Evolutionary conservation across 2,113 vertebrate genomes (phyloP), one percentile per base, ranked within the genome.

Genomic region (Cavia porcellus): DNA sequence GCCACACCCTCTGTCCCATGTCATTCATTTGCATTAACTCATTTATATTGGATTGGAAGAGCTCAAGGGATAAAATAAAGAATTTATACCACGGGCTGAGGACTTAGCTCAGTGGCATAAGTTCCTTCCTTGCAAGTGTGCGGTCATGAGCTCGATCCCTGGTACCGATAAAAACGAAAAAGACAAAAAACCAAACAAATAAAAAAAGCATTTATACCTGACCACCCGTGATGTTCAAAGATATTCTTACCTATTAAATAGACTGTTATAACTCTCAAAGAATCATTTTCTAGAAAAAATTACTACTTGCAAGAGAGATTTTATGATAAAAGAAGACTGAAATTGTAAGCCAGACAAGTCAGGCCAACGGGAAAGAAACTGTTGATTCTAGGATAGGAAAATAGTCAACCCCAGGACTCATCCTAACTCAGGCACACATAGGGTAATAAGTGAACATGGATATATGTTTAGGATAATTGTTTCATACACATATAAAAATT

Each of bases 201-300:
- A 90, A 95, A 80, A 57, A 61, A 90, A 84, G 70, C 10, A 52
- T 45, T 86, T 82, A n/a, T n/a, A 50, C 68, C 66, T 90, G 59
- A 57, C 4, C 11, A 61, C 5, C 10, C 47, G 4, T 62, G 80
- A 95, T 35, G 14, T 86, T 91, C 55, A 92, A 92, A 42, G n/a
- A 7, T 93, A 59, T 22, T 35, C 8, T 93, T 61, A 89, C 35
- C 50, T 79, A 86, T 72, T 3, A 64, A 77, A 90, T 42, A 30
- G 10, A 96, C 30, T 52, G 4, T 13, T 79, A 6, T n/a, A 85
- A 91, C 22, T 94, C 59, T 83, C 89, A 79, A 32, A 14, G 57
- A 96, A n/a, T 52, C 45, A 15, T 92, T 92, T 94, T 93, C 52
- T 91, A 84, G 28, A 89, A 89, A 93, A 94, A 94, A 57, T 82